Evolutionary conservation across 1,140 invertebrate species (phyloP).

Genomic region (Sminthurides bifidus): DNA sequence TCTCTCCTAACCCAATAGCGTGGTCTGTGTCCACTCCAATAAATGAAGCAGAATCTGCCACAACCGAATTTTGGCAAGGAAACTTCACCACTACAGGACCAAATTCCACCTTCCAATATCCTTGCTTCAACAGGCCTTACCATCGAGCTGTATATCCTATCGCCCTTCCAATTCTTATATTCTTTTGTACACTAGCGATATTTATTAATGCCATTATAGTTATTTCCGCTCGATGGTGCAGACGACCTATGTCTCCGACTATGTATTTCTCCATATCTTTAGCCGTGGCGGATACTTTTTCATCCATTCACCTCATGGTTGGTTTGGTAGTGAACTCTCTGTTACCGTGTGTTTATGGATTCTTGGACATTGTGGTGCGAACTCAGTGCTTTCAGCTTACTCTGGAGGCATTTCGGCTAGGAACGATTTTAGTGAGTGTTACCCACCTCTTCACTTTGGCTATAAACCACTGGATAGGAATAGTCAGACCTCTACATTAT

Average conservation of each 20-base stretch:
- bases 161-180: conserved; percentile 32
- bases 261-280: conserved; percentile 48
- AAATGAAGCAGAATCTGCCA: not conserved
- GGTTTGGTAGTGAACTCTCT: conserved; percentile 45
- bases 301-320: conserved; percentile 41
- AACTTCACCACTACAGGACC: no score
- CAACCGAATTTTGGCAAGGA: not conserved
- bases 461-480: conserved; percentile 56
- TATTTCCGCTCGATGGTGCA: conserved; percentile 43
- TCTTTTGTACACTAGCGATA: conserved; percentile 42
- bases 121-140: not conserved
- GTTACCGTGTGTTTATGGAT: conserved; percentile 34
- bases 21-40: no score
- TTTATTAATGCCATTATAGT: conserved; percentile 44
- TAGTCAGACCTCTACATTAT: conserved; percentile 49
- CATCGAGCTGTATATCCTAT: not conserved
- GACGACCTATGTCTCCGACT: conserved; percentile 45
- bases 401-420: conserved; percentile 36
- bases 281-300: conserved; percentile 46
- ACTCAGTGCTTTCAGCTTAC: conserved; percentile 13
- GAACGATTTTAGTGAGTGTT: conserved; percentile 48
- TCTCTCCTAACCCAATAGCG: no score
- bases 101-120: no score
- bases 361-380: conserved; percentile 10
- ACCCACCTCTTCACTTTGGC: conserved; percentile 52